phyloP scores from a whole-genome alignment of 2,113 vertebrate genomes.

The Erythrocercus mccallii region DNA sequence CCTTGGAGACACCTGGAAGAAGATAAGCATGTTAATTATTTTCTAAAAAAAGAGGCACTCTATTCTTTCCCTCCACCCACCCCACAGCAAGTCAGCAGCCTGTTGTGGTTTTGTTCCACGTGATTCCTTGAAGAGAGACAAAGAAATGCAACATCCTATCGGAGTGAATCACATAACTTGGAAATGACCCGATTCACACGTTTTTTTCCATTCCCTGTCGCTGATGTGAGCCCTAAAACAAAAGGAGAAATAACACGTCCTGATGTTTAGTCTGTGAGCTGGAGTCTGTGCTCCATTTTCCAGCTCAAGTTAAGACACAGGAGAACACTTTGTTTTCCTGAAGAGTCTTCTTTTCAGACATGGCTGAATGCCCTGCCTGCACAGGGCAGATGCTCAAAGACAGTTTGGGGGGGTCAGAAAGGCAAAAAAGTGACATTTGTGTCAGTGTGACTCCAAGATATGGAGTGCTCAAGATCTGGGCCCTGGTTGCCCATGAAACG shows the following conservation, averaged over 20 bases:
- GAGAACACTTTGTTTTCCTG: neutral
- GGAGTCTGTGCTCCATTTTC: neutral
- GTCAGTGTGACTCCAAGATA: neutral
- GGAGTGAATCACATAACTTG: conserved; percentile 61
- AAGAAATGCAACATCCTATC: conserved; percentile 59
- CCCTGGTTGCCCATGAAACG: neutral
- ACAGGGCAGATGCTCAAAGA: neutral
- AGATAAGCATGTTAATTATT: neutral
- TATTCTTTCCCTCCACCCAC: neutral
- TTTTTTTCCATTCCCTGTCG: conserved; percentile 53
- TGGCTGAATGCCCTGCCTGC: neutral
- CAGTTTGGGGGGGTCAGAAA: neutral
- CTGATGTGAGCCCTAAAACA: conserved; percentile 17
- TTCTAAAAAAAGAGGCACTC: conserved; percentile 32
- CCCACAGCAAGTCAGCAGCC: conserved; percentile 36
- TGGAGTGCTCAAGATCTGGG: neutral
- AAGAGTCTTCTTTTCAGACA: neutral
- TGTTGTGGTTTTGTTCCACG: conserved; percentile 61
- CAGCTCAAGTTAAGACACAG: neutral
- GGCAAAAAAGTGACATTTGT: neutral
- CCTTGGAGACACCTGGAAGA: conserved; percentile 28
- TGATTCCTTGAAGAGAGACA: conserved; percentile 59
- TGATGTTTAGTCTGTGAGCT: neutral
- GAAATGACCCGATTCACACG: conserved; percentile 63
- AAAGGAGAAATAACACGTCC: neutral